phyloP scores from a whole-genome alignment of 2,888 invertebrate species.

The Caenorhabditis sp. region DNA sequence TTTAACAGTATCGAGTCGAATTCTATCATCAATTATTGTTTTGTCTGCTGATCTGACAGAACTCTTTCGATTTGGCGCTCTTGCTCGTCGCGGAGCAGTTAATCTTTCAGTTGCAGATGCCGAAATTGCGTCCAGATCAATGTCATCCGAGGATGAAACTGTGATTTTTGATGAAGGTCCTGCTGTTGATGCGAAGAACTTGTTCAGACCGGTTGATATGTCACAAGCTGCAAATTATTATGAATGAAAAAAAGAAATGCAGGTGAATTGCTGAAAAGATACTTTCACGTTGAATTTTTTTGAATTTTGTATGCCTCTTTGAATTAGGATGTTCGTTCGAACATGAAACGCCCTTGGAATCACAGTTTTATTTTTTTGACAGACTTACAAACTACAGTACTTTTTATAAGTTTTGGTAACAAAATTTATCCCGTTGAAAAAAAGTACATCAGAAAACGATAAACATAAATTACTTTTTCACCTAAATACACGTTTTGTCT shows the following conservation, averaged over 20 bases:
- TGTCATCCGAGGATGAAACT: background rate
- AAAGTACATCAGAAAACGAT: no score
- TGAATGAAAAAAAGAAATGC: background rate
- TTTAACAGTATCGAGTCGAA: conserved; percentile 14
- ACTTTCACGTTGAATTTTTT: background rate
- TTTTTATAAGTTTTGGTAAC: no score
- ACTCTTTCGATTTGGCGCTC: conserved; percentile 26
- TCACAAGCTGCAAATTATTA: conserved; percentile 19
- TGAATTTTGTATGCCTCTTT: no score
- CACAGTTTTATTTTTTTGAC: no score
- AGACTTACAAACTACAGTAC: no score
- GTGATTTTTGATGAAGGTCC: background rate
- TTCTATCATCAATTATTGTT: conserved; percentile 22
- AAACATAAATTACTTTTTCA: no score
- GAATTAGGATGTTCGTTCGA: no score
- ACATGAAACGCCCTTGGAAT: no score
- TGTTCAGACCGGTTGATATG: conserved; percentile 22
- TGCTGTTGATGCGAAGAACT: conserved; percentile 22
- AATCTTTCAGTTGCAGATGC: conserved; percentile 20
- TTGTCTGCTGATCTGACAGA: background rate
- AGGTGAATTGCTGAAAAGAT: no score
- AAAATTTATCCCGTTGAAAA: no score
- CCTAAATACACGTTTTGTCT: no score
- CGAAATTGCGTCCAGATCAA: conserved; percentile 32
- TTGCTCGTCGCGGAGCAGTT: conserved; percentile 27